These are phyloP conservation scores for Pipistrellus pipistrellus DNA, from an alignment of 2,797 vertebrate species.

Conservation along the genomic window DNA sequence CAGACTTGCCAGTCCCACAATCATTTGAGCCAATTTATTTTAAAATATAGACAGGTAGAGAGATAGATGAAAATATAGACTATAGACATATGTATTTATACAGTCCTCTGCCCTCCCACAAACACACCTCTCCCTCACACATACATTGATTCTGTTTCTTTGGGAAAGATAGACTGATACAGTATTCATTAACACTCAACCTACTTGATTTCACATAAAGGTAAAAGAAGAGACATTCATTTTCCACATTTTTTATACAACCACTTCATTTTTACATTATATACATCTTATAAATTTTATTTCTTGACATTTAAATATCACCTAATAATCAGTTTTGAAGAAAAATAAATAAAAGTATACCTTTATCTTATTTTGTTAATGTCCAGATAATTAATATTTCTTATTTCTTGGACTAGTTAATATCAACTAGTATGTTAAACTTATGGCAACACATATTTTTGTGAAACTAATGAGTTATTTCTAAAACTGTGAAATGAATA, in stretches of 20 bases:
- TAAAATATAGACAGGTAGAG: background rate
- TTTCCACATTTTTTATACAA: background rate
- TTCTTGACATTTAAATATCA: constrained; percentile 25
- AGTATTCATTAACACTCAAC: background rate
- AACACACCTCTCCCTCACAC: background rate
- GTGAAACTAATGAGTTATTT: constrained; percentile 9
- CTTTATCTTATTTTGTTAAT: constrained; percentile 7
- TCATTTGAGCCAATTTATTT: background rate
- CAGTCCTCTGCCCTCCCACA: no score
- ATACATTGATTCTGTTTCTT: background rate
- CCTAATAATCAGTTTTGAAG: background rate
- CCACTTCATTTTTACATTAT: background rate
- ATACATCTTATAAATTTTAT: background rate
- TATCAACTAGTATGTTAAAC: constrained; percentile 18
- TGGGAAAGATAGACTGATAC: background rate
- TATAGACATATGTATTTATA: background rate
- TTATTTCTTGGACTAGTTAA: constrained; percentile 8
- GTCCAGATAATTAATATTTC: background rate
- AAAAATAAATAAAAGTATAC: background rate
- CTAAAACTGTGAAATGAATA: constrained; percentile 6
- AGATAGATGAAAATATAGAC: background rate
- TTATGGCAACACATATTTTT: background rate
- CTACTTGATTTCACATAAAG: constrained; percentile 36
- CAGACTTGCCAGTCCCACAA: background rate
- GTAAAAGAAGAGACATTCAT: background rate